Base-by-base conservation (phyloP, 2,888 invertebrate genomes). In the Nemoura dubitans region DNA sequence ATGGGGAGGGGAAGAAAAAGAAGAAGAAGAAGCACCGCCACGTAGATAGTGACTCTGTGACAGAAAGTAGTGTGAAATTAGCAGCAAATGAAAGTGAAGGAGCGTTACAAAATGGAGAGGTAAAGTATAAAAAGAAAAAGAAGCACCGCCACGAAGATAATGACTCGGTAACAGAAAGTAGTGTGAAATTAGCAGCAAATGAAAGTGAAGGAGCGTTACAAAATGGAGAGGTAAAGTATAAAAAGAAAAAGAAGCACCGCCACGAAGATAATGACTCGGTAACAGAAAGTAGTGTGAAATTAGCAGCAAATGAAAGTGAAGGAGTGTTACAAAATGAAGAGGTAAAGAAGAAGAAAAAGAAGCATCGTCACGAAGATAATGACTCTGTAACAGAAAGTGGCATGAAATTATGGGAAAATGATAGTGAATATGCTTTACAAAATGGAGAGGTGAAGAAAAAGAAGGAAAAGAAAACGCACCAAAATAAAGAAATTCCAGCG, bases 1-100 rank as follows among this genome's bases (percentile, higher is more conserved):
- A n/a, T n/a, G 89, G 89, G 81, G 90, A 90, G 87, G 89, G 89
- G 86, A 90, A 89, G 85, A 89, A 89, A 86, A 89, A 88, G 85
- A 90, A 90, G 86, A 90, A 89, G 86, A 90, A 88, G n/a, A 87
- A 87, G 80, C n/a, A n/a, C n/a, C n/a, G n/a, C n/a, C n/a, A n/a
- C n/a, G n/a, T n/a, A n/a, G n/a, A n/a, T n/a, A n/a, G n/a, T n/a
- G n/a, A n/a, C n/a, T n/a, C n/a, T n/a, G n/a, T n/a, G n/a, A n/a
- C n/a, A n/a, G n/a, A n/a, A n/a, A n/a, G n/a, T n/a, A n/a, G n/a
- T n/a, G n/a, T n/a, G n/a, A n/a, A n/a, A n/a, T n/a, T n/a, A n/a
- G n/a, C n/a, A n/a, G n/a, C n/a, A n/a, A n/a, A n/a, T 27, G 87
- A 87, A 7, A 42, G n/a, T n/a, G 87, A 26, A 0, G 87, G 87